Base-by-base conservation (phyloP, 2,113 vertebrate species). In the Cyphomyrus plagiostoma region DNA sequence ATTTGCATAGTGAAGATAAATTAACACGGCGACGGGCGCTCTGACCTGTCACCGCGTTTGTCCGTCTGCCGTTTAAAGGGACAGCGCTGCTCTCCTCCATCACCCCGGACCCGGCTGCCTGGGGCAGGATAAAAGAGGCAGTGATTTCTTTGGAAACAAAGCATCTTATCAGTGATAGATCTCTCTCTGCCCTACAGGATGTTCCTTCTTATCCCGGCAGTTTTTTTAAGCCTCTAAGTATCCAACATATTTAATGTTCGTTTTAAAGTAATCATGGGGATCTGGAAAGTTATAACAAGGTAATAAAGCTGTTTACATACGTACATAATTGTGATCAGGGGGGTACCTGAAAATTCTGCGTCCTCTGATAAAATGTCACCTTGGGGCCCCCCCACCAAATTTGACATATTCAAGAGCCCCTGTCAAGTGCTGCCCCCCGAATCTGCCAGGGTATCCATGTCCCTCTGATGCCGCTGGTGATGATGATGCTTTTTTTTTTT, bases 1-100 rank as follows among this genome's bases (percentile, higher is more conserved):
- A 46, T 91, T 90, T 91, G 91, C 91, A 91, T 89, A 58, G 19
- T 62, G 84, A 90, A 92, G 90, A 94, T 93, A 91, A 88, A 91
- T 92, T 52, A 89, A 86, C 70, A 88, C 74, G 23, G 62, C 30
- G 42, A 17, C 2, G 45, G 62, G 39, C 53, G 58, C 10, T 62
- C 87, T 88, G 85, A 87, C 85, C 85, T 53, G 50, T 53, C 26
- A 26, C 50, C n/a, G 49, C 13, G 13, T 53, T 87, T 53, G 49
- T 87, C 49, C 35, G n/a, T 26, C 48, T 30, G 26, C 85, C 5
- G 85, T 53, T 87, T 87, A 87, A 87, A 87, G 85, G 13, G 85
- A 53, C 50, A 53, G 85, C n/a, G 23, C 50, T 11, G 49, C 23
- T 6, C 26, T 19, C 30, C 50, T 7, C 3, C 49, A 39, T 56